Evolutionary conservation across 2,113 vertebrate species (phyloP), one percentile per base, ranked within the genome.

Genomic region (Cervus canadensis): DNA sequence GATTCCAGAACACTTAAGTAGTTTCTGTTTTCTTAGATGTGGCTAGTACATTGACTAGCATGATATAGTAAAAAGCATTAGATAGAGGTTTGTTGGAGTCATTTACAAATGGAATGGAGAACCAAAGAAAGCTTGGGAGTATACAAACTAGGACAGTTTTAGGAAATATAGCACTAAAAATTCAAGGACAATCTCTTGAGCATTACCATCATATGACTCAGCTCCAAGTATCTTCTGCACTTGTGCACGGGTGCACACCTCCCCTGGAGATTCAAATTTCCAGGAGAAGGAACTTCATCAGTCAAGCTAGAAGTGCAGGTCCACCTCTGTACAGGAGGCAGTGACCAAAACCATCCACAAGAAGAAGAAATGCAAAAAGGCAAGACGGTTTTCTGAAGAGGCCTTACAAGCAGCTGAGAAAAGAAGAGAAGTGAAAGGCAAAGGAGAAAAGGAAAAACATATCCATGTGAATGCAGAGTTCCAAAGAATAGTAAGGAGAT

Each of bases 241-340:
- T 1, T 40, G 40, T 40, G 40, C 40, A 40, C 40, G 4, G 40
- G 0, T 52, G 28, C 0, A 0, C 14, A 33, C 28, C 87, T 52
- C 19, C 28, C 5, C 25, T 45, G 13, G 25, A 54, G 13, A 87
- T 23, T 79, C 86, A 84, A 76, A 71, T 60, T 82, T 33, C 59
- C n/a, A 59, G 54, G 59, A 89, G 11, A 91, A 25, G 15, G 5
- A 54, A 76, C 56, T 67, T 91, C n/a, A 25, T 23, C 3, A 1
- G 54, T 48, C 33, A 11, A 40, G 12, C 2, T 50, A 57, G 87
- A 40, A 40, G 25, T 62, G 45, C 7, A 89, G 76, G 43, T 25
- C 43, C 45, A 71, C 23, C 6, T 50, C 8, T 78, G 48, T 87
- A 36, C 17, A 67, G 8, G 33, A 36, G 64, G 1, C 17, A 67